phyloP scores from a whole-genome alignment of 2,797 vertebrate species.

The Alexandromys oeconomus region DNA sequence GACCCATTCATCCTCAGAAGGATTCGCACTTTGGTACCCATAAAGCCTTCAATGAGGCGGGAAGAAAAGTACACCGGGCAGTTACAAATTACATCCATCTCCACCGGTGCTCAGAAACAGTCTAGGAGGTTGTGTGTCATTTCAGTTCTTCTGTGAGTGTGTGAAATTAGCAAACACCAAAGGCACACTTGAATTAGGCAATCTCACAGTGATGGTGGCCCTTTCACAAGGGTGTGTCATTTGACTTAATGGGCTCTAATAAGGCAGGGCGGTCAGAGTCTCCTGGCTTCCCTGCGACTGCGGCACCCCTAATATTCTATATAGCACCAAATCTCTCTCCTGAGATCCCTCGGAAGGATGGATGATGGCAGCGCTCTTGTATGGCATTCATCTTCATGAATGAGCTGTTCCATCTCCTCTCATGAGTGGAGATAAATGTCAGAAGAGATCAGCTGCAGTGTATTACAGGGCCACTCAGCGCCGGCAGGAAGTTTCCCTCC shows the following conservation, averaged over 20 bases:
- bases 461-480: conserved; percentile 49
- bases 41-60: conserved; percentile 66
- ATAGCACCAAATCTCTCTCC: conserved; percentile 72
- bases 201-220: conserved; percentile 73
- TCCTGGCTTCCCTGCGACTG: conserved; percentile 70
- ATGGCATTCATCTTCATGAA: conserved; percentile 85
- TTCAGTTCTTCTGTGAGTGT: background rate
- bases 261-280: conserved; percentile 72
- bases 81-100: conserved; percentile 69
- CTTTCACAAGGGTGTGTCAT: conserved; percentile 79
- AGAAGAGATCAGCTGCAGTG: conserved; percentile 70
- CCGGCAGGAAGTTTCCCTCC: background rate
- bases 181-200: conserved; percentile 74
- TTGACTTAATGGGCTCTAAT: conserved; percentile 74
- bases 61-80: conserved; percentile 66
- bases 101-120: conserved; percentile 81
- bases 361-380: conserved; percentile 19
- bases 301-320: conserved; percentile 72
- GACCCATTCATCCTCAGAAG: conserved; percentile 54
- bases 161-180: conserved; percentile 77
- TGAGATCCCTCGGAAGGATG: conserved; percentile 74
- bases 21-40: conserved; percentile 58
- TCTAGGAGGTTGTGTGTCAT: conserved; percentile 74
- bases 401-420: conserved; percentile 74
- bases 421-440: conserved; percentile 78